Conservation (phyloP, 2,888 invertebrate genomes). For the Amphipyra tragopoginis region DNA sequence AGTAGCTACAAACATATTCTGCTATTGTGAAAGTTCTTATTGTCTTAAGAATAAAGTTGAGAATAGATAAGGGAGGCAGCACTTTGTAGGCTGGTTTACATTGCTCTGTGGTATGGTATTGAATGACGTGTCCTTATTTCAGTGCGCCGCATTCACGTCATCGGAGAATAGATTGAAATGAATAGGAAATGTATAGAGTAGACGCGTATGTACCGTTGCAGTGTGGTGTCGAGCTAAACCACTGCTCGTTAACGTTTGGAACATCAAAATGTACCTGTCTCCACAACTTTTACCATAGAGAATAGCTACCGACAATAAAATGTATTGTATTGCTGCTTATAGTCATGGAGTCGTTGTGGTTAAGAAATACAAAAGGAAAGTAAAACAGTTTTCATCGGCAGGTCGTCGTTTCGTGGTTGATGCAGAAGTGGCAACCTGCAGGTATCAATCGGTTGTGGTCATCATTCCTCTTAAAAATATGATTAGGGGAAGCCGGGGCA, state of each 20-base stretch:
- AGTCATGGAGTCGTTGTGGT: conserved; percentile 20
- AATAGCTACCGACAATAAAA: conserved; percentile 11
- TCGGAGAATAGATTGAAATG: conserved; percentile 62
- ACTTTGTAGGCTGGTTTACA: conserved; percentile 52
- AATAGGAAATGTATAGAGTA: conserved; percentile 59
- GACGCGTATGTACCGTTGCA: conserved; percentile 39
- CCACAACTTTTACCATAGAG: conserved; percentile 10
- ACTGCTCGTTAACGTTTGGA: conserved; percentile 41
- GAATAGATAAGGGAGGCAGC: conserved; percentile 38
- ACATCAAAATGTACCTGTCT: conserved; percentile 21
- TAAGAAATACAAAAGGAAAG: conserved; percentile 39
- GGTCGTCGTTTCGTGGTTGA: conserved; percentile 28
- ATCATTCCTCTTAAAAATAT: no score
- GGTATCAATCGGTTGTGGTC: background rate
- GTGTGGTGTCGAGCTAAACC: conserved; percentile 28
- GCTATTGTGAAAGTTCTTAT: conserved; percentile 45
- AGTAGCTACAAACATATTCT: conserved; percentile 52
- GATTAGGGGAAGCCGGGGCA: no score
- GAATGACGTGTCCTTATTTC: conserved; percentile 83
- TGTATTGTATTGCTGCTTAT: conserved; percentile 25
- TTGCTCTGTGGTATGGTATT: conserved; percentile 74
- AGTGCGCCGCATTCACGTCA: conserved; percentile 69
- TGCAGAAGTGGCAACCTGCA: background rate
- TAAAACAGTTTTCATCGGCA: conserved; percentile 19
- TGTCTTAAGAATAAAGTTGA: conserved; percentile 57